Evolutionary conservation across 2,797 vertebrate species (phyloP).

Genomic region (Gypaetus barbatus): DNA sequence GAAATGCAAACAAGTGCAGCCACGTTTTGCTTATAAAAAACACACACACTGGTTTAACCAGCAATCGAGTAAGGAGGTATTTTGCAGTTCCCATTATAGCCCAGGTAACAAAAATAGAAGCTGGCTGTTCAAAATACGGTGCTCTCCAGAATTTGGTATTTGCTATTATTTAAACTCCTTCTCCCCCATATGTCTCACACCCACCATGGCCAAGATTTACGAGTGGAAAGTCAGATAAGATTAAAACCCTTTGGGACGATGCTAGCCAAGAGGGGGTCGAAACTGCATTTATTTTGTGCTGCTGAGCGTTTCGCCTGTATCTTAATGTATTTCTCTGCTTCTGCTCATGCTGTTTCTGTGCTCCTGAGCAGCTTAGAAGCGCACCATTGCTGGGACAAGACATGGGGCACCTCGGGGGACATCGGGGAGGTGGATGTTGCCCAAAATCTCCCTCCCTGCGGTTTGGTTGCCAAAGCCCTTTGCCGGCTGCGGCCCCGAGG

Average conservation of each 20-base stretch:
- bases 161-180: background rate
- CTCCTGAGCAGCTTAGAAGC: background rate
- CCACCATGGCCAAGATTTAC: background rate
- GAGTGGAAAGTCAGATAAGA: background rate
- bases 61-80: background rate
- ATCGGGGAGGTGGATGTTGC: background rate
- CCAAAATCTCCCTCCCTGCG: background rate
- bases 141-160: background rate
- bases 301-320: background rate
- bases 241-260: background rate
- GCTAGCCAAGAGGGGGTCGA: background rate
- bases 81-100: background rate
- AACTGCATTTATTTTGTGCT: background rate
- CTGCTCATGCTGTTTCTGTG: background rate
- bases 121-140: background rate
- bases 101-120: conserved; percentile 3
- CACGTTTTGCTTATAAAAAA: background rate
- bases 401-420: fast-evolving
- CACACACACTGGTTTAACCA: background rate
- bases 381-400: background rate
- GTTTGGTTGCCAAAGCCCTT: background rate
- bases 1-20: background rate
- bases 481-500: fast-evolving
- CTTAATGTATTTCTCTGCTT: background rate
- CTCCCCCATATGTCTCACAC: background rate